These are phyloP conservation scores for Gorilla gorilla DNA, from an alignment of 2,113 vertebrate genomes.

Conservation along the genomic window DNA sequence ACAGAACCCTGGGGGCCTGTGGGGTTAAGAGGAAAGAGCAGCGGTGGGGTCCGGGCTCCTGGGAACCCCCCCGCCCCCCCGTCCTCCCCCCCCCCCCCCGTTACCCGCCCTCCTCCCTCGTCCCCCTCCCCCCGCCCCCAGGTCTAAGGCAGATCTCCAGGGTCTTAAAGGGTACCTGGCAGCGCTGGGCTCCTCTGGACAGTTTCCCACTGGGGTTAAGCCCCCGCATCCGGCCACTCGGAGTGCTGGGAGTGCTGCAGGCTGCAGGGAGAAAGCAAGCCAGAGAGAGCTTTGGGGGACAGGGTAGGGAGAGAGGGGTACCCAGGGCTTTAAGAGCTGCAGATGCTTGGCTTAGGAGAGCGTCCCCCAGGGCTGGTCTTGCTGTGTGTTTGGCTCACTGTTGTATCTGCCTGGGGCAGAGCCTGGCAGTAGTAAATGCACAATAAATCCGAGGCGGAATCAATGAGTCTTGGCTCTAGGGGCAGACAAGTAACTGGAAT, in stretches of 20 bases:
- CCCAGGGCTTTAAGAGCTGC: neutral
- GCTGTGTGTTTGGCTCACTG: neutral
- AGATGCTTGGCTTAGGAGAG: neutral
- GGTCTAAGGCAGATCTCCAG: neutral
- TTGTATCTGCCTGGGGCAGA: neutral
- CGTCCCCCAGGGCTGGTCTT: neutral
- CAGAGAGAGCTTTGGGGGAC: neutral
- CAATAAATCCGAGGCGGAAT: neutral
- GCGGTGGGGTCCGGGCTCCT: neutral
- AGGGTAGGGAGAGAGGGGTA: neutral
- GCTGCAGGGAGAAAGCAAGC: constrained; percentile 5
- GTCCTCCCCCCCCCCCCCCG: too few relatives aligned
- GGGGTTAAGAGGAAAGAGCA: neutral
- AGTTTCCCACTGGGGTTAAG: neutral
- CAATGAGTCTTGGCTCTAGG: neutral
- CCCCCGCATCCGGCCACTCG: neutral
- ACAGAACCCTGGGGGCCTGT: constrained; percentile 22
- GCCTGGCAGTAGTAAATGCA: neutral
- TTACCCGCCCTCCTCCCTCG: too few relatives aligned
- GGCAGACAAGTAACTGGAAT: neutral
- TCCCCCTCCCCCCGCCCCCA: too few relatives aligned
- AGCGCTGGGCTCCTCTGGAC: neutral
- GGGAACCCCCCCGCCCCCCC: neutral
- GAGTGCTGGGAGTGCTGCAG: neutral
- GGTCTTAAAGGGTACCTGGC: constrained; percentile 33